These are phyloP conservation scores for Saguinus midas DNA, from an alignment of 2,113 vertebrate genomes.

Conservation along the genomic window DNA sequence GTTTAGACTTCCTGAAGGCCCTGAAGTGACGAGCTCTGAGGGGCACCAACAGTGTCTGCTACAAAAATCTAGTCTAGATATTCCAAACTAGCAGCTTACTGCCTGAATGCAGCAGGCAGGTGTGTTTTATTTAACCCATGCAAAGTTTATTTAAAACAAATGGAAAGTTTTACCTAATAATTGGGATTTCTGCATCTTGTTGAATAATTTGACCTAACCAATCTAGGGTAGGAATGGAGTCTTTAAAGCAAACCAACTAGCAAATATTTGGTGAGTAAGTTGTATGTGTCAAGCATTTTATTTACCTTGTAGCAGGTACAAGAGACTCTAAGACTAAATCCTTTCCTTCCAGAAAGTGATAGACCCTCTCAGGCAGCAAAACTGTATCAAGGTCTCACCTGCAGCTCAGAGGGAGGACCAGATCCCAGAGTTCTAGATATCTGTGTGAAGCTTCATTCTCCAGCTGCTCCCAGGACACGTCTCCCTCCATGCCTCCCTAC, in stretches of 20 bases:
- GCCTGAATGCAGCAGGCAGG: fast-evolving
- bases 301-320: background rate
- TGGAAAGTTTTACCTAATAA: background rate
- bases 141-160: background rate
- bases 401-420: background rate
- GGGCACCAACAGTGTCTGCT: background rate
- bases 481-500: background rate
- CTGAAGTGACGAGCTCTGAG: background rate
- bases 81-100: background rate
- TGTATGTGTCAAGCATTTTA: background rate
- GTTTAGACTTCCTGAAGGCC: too few relatives aligned
- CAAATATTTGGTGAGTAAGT: background rate
- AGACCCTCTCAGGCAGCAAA: background rate
- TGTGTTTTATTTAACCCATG: background rate
- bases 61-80: background rate
- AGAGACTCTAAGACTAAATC: background rate
- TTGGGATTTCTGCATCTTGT: background rate
- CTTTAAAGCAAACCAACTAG: background rate
- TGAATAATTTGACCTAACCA: background rate
- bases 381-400: background rate
- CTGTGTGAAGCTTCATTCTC: background rate
- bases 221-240: background rate
- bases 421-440: background rate
- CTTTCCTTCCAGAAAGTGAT: background rate
- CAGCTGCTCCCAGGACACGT: background rate